Evolutionary conservation across 2,113 vertebrate species (phyloP).

Genomic region (Apeltes quadracus): DNA sequence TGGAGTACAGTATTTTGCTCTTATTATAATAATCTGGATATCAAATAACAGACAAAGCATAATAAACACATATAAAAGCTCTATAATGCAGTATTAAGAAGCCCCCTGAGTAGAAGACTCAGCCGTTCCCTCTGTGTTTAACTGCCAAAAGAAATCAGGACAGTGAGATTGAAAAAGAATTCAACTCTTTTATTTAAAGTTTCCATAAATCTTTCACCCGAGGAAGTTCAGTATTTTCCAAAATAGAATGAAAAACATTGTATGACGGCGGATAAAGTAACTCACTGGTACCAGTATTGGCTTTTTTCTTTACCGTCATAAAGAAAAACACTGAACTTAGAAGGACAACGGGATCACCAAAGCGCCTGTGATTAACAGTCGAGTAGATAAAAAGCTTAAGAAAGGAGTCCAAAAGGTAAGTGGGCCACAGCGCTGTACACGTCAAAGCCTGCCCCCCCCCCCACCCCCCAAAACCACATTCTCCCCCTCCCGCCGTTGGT

Average conservation of each 20-base stretch:
- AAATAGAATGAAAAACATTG: constrained; percentile 6
- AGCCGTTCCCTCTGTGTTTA: constrained; percentile 7
- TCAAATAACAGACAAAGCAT: background rate
- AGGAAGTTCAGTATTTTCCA: constrained; percentile 6
- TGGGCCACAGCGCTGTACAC: constrained; percentile 20
- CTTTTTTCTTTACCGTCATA: background rate
- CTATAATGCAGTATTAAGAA: background rate
- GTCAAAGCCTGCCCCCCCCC: constrained; percentile 30
- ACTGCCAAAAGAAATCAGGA: constrained; percentile 20
- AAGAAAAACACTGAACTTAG: constrained; percentile 25
- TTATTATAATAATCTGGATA: background rate
- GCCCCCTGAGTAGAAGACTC: background rate
- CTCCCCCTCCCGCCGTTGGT: constrained; percentile 2
- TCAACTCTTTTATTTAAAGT: constrained; percentile 10
- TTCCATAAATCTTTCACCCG: background rate
- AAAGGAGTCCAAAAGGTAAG: constrained; percentile 34
- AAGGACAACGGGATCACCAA: constrained; percentile 18
- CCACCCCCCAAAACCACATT: too few species aligned
- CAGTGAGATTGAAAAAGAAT: constrained; percentile 1
- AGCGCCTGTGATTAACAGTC: constrained; percentile 2
- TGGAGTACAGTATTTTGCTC: background rate
- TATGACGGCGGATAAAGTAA: too few species aligned
- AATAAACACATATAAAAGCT: background rate
- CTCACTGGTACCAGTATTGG: too few species aligned
- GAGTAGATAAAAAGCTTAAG: constrained; percentile 26